Percentiles rank a stretch among this genome's conserved stretches.
Evolutionary conservation across 2,888 invertebrate genomes (phyloP).

Genomic region (Hydrotaea cyrtoneurina): DNA sequence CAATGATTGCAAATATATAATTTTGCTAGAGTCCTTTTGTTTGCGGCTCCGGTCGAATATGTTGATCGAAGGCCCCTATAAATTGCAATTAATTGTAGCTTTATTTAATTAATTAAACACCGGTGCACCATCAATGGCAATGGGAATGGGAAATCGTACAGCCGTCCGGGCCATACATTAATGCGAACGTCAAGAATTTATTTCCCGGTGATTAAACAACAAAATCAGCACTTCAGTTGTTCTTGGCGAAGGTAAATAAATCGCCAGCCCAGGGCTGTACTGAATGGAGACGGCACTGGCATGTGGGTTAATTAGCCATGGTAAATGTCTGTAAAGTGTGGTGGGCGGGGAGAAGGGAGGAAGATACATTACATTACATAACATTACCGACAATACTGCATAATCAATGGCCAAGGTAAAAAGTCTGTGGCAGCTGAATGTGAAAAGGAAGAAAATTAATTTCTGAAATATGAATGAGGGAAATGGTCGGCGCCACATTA

Average conservation of each 20-base stretch:
- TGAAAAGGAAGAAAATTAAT: no score
- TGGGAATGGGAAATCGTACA: not conserved
- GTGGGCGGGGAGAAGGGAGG: no score
- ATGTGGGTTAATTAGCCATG: not conserved
- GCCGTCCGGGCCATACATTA: no score
- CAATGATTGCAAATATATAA: not conserved
- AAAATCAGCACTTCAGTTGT: conserved; percentile 7
- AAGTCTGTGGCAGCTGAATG: no score
- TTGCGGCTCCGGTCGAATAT: conserved; percentile 6
- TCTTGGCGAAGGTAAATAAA: not conserved
- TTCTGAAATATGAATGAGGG: no score
- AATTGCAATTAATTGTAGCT: conserved; percentile 41
- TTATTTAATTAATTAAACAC: conserved; percentile 44
- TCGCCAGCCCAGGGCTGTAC: not conserved
- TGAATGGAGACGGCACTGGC: not conserved
- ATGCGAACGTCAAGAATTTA: conserved; percentile 6
- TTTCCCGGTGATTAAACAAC: conserved; percentile 28
- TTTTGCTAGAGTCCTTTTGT: not conserved
- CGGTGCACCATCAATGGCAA: not conserved
- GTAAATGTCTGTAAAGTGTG: not conserved
- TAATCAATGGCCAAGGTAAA: no score
- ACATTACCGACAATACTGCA: no score
- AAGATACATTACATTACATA: no score
- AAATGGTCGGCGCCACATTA: no score
- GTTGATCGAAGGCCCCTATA: conserved; percentile 32